Evolutionary conservation across 2,888 invertebrate species (phyloP).

Genomic region (Catonia carolina): DNA sequence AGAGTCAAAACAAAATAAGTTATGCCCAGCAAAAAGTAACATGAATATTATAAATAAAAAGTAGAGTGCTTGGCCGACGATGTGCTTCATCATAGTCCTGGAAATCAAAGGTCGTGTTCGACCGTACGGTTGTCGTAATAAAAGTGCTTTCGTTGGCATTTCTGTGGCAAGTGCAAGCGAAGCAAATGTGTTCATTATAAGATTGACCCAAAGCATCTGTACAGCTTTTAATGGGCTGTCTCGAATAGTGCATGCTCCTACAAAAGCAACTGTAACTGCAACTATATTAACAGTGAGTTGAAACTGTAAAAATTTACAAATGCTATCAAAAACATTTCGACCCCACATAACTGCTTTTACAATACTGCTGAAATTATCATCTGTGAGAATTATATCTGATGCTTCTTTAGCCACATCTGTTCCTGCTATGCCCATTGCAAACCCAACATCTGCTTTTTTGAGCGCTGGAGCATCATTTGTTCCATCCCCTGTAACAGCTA

Average conservation of each 20-base stretch:
- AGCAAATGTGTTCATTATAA: conserved; percentile 55
- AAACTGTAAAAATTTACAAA: conserved; percentile 55
- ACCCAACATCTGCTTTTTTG: conserved; percentile 53
- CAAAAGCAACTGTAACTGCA: conserved; percentile 51
- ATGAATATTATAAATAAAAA: conserved; percentile 50
- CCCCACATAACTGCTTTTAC: conserved; percentile 59
- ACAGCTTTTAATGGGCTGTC: conserved; percentile 44
- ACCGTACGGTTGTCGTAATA: conserved; percentile 48
- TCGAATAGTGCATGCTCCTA: conserved; percentile 44
- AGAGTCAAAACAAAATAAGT: conserved; percentile 49
- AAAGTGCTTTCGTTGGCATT: conserved; percentile 47
- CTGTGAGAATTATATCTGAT: conserved; percentile 53
- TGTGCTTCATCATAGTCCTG: conserved; percentile 52
- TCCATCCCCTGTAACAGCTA: conserved; percentile 54
- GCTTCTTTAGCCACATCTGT: conserved; percentile 60
- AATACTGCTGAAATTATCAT: conserved; percentile 54
- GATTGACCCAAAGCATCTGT: conserved; percentile 56
- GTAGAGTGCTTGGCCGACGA: conserved; percentile 50
- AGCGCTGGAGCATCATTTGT: conserved; percentile 56
- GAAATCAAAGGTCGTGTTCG: conserved; percentile 50
- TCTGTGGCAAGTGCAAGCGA: conserved; percentile 53
- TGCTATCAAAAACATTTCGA: conserved; percentile 55
- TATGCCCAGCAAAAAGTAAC: conserved; percentile 49
- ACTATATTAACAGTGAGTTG: conserved; percentile 56
- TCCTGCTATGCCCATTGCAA: conserved; percentile 57